Conservation (phyloP, 2,113 vertebrate genomes). For the Silurus glanis region DNA sequence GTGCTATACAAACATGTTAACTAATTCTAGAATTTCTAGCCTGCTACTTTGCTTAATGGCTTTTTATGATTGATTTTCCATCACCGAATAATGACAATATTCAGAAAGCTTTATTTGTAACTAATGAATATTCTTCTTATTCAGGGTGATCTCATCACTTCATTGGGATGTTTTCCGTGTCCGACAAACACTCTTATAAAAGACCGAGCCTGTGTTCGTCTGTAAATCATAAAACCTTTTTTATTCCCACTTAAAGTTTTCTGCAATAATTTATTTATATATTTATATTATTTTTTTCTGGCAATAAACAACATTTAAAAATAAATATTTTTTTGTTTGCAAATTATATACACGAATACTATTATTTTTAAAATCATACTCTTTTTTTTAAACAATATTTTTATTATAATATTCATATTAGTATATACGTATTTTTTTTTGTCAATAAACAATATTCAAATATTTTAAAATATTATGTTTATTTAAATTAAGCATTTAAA, state of each 20-base stretch:
- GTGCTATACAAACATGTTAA: no score
- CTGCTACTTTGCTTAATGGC: neutral
- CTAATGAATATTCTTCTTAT: neutral
- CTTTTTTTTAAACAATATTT: no score
- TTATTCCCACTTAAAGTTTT: neutral
- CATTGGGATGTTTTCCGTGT: neutral
- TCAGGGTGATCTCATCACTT: conserved; percentile 10
- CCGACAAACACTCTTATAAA: neutral
- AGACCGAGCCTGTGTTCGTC: neutral
- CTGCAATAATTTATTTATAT: neutral
- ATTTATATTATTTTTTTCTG: no score
- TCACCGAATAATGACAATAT: neutral
- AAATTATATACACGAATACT: no score
- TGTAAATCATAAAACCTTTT: neutral
- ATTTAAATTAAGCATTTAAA: no score
- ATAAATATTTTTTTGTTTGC: no score
- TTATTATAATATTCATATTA: no score
- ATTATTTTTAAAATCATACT: no score
- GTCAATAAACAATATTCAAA: no score
- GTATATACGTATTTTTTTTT: no score
- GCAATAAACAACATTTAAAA: no score
- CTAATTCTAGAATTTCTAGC: neutral
- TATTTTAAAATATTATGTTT: no score
- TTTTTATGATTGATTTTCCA: neutral
- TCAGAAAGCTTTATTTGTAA: neutral